Base-by-base conservation (phyloP, 2,888 invertebrate genomes). In the Drosophila infuscata region DNA sequence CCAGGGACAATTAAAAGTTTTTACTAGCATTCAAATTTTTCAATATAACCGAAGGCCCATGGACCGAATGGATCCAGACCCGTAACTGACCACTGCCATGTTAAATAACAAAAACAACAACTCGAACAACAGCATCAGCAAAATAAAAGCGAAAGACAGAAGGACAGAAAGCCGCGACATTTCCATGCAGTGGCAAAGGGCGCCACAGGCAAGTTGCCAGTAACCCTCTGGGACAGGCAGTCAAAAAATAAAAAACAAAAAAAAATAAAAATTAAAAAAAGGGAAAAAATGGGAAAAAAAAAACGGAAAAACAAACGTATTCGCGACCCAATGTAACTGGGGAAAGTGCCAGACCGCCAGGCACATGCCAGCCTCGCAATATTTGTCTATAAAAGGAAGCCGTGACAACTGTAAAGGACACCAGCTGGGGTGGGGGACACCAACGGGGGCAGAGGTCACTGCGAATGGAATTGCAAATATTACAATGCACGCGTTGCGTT, bases 1-100 rank as follows among this genome's bases (percentile, higher is more conserved):
- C 70, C 79, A 69, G 82, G 82, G 89, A 85, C 85, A 85, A 89
- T 85, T 89, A 85, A 85, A 85, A 88, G 85, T 85, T 85, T 85
- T 89, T 88, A 89, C 85, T 84, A 89, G 89, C 89, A 84, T 89
- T 89, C 89, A 85, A 89, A 89, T 88, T 89, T 85, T 85, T 85
- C 85, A 85, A 85, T 89, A 89, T 88, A 85, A 73, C 71, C 80
- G 85, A 82, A 80, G 69, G 58, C 68, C 83, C 80, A 82, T 71
- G 76, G 73, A 73, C 61, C 79, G 75, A 78, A 82, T 71, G 76
- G 73, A 73, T 61, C 79, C 79, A 78, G 79, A 75, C 78, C 81
- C 70, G 83, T 82, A 79, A 82, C 82, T 82, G 81, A 80, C 81
- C 81, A 67, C 81, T 60, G 80, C 57, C 76, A 76, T 82, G 68